Conservation (phyloP, 1,140 invertebrate genomes). For the Periplaneta americana region DNA sequence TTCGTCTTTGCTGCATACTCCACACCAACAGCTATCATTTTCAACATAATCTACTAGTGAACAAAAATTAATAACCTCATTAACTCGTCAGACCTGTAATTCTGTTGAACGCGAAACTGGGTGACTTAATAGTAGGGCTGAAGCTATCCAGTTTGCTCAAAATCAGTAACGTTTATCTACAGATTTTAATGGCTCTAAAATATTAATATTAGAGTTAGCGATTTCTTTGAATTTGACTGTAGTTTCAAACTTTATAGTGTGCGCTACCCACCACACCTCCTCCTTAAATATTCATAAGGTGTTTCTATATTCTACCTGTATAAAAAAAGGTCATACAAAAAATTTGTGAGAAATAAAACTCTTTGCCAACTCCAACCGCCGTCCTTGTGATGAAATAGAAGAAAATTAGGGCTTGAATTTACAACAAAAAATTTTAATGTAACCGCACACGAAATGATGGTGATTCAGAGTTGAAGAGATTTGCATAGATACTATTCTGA, state of each 20-base stretch:
- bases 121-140: not conserved
- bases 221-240: not conserved
- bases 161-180: not conserved
- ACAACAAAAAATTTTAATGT: not conserved
- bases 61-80: too few relatives aligned
- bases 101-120: not conserved
- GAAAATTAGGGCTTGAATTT: not conserved
- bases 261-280: not conserved
- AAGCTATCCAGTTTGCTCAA: not conserved
- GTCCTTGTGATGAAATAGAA: not conserved
- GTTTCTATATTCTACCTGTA: not conserved
- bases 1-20: too few relatives aligned
- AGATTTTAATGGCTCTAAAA: not conserved
- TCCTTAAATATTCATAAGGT: not conserved
- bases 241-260: too few relatives aligned
- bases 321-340: not conserved
- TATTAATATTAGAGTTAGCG: not conserved
- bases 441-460: not conserved
- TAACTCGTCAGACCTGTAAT: not conserved
- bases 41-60: not conserved
- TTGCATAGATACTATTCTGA: not conserved
- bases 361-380: not conserved
- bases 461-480: not conserved
- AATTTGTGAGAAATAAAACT: not conserved
- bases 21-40: too few relatives aligned